These are phyloP conservation scores for Trematomus bernacchii DNA, from an alignment of 2,797 vertebrate genomes.

Conservation along the genomic window DNA sequence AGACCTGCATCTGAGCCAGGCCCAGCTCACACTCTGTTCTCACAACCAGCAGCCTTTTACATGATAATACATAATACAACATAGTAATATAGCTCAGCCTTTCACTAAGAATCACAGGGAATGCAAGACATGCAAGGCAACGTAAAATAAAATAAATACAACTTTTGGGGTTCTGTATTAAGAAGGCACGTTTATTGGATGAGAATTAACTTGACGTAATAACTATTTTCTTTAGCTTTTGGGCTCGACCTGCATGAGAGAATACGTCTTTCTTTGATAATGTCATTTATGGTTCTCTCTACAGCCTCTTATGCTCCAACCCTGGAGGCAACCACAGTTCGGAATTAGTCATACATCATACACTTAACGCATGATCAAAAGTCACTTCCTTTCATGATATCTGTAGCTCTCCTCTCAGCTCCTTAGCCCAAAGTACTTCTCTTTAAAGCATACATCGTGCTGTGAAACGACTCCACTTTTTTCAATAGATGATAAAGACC, in stretches of 20 bases:
- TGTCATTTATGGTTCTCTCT: slow-evolving; percentile 39
- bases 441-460: slow-evolving; percentile 76
- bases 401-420: slow-evolving; percentile 40
- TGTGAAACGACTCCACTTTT: slow-evolving; percentile 75
- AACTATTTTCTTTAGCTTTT: slow-evolving; percentile 26
- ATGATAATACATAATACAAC: slow-evolving; percentile 1
- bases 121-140: neutral
- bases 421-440: slow-evolving; percentile 59
- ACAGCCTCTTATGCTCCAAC: slow-evolving; percentile 34
- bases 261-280: slow-evolving; percentile 30
- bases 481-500: slow-evolving; percentile 84
- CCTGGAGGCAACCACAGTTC: slow-evolving; percentile 35
- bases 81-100: neutral
- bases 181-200: slow-evolving; percentile 10
- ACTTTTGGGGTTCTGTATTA: neutral
- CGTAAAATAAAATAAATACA: neutral
- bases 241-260: slow-evolving; percentile 21
- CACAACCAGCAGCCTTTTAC: neutral
- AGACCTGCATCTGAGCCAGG: neutral
- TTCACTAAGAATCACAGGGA: neutral
- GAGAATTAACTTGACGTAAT: slow-evolving; percentile 30
- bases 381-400: slow-evolving; percentile 64
- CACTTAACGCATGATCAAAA: slow-evolving; percentile 59
- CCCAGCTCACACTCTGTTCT: neutral
- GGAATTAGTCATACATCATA: slow-evolving; percentile 58